phyloP scores from a whole-genome alignment of 2,113 vertebrate species.

The Piaya cayana region DNA sequence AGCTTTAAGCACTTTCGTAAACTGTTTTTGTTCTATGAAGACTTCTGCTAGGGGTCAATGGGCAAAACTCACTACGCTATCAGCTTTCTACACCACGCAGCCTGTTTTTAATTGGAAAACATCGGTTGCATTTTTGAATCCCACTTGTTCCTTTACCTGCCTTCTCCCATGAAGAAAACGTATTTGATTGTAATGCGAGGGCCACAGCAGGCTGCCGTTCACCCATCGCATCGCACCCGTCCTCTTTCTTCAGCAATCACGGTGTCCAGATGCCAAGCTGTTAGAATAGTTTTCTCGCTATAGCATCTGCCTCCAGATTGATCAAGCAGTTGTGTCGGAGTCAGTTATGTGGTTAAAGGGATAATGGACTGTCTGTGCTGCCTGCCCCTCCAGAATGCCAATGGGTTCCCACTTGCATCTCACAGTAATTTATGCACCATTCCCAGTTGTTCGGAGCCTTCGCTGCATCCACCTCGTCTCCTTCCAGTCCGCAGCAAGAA shows the following conservation, averaged over 20 bases:
- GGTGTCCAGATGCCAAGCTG: constrained; percentile 2
- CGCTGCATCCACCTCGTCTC: background rate
- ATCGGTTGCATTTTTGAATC: background rate
- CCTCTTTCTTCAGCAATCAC: background rate
- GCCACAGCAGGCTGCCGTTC: background rate
- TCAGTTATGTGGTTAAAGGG: constrained; percentile 66
- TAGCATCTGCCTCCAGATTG: constrained; percentile 38
- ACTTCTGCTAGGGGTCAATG: background rate
- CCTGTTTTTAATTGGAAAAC: background rate
- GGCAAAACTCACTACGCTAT: background rate
- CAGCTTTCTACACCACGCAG: background rate
- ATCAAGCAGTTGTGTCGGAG: constrained; percentile 55
- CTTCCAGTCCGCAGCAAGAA: background rate
- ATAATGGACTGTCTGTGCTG: constrained; percentile 55
- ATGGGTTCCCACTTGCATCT: constrained; percentile 49
- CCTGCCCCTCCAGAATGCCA: constrained; percentile 59
- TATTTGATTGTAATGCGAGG: background rate
- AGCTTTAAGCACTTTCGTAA: background rate
- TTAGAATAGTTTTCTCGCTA: constrained; percentile 18
- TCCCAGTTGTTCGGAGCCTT: background rate
- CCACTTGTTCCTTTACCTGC: background rate
- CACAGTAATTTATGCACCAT: constrained; percentile 45
- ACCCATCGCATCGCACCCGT: background rate
- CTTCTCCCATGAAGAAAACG: background rate
- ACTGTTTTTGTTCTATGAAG: background rate